Evolutionary conservation across 2,888 invertebrate genomes (phyloP), one percentile per base, ranked within the genome.

Genomic region (Serripes groenlandicus): DNA sequence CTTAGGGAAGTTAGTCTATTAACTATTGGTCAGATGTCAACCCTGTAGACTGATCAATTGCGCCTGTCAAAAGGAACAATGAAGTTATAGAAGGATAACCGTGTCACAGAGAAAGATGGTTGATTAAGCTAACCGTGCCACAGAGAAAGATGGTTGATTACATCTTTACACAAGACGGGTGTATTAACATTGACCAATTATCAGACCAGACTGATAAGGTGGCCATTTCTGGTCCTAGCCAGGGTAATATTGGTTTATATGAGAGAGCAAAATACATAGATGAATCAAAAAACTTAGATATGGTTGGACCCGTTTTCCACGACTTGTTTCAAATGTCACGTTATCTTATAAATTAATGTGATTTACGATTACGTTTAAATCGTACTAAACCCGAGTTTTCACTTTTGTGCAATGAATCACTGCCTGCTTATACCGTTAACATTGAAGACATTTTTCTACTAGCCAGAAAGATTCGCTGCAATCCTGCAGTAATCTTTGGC

Each of bases 401-500:
- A 11, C 52, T 70, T 7, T 49, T 42, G 26, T 21, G 42, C n/a
- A 30, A 21, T 26, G 69, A 70, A 28, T 21, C 52, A 23, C 30
- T 28, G 11, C 30, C 54, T n/a, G 49, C 37, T 26, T 70, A 52
- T 49, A 54, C 28, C 26, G 28, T 70, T n/a, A n/a, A 70, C 18
- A 75, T 75, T 11, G 3, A 68, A 15, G 75, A 75, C 37, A 37
- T 69, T 21, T 75, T 68, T 56, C 37, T 75, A 18, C 68, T 75
- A 34, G 66, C 68, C n/a, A 52, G 75, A 52, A 84, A 81, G 76
- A 49, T 85, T 15, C 73, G 75, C 52, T 77, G 81, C n/a, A 82
- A 84, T 32, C 78, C 81, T 4, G 82, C 76, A 7, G 77, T 86
- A n/a, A 79, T 84, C 11, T 60, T 35, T 21, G 76, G 73, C 5